These are phyloP conservation scores for Lepisosteus osseus DNA, from an alignment of 2,113 vertebrate genomes.

Conservation along the genomic window DNA sequence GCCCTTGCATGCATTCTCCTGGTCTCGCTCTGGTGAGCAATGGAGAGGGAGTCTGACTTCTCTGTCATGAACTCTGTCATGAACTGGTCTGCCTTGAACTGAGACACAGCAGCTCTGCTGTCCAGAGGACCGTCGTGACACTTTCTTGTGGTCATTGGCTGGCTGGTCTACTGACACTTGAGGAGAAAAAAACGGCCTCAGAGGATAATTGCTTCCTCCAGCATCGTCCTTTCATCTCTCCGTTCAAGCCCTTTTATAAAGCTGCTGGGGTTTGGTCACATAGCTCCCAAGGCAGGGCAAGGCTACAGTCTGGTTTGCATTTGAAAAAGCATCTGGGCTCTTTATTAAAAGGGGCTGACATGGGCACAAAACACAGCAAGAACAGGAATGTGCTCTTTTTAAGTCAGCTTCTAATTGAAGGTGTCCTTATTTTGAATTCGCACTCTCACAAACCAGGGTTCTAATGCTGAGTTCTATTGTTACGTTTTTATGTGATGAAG, in stretches of 20 bases:
- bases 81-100: not conserved
- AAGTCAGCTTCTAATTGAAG: not conserved
- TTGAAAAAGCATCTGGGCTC: slow-evolving; percentile 21
- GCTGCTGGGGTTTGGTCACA: slow-evolving; percentile 26
- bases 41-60: no score
- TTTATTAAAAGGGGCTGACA: slow-evolving; percentile 15
- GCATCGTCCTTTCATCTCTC: slow-evolving; percentile 36
- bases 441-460: not conserved
- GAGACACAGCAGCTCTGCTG: slow-evolving; percentile 8
- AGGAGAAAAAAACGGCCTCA: slow-evolving; percentile 11
- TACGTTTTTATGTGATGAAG: slow-evolving; percentile 4
- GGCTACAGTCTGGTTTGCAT: slow-evolving; percentile 34
- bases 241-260: slow-evolving; percentile 28
- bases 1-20: not conserved
- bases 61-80: not conserved
- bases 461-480: slow-evolving; percentile 19
- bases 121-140: slow-evolving; percentile 1
- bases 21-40: not conserved
- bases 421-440: not conserved
- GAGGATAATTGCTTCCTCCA: slow-evolving; percentile 36
- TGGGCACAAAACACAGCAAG: not conserved
- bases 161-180: not conserved
- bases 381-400: not conserved
- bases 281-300: slow-evolving; percentile 16
- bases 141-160: slow-evolving; percentile 44